phyloP scores from a whole-genome alignment of 2,888 invertebrate genomes.

The Xestoiulus laeticollis region DNA sequence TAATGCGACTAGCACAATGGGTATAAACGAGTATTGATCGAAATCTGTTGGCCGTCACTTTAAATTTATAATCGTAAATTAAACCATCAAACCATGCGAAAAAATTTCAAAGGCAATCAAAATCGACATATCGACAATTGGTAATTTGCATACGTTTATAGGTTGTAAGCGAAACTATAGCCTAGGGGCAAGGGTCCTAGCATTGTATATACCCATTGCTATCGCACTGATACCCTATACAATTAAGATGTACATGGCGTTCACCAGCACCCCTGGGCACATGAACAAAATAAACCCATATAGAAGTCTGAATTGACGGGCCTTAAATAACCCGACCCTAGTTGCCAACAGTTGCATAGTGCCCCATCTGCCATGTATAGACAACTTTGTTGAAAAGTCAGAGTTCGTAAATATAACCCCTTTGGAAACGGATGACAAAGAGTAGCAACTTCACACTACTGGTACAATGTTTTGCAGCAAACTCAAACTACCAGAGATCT shows the following conservation, averaged over 20 bases:
- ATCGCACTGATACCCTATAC: neutral
- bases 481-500: neutral
- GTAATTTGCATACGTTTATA: neutral
- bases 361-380: neutral
- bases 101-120: neutral
- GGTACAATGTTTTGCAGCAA: neutral
- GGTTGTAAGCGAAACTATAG: too few species aligned
- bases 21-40: neutral
- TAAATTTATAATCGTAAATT: neutral
- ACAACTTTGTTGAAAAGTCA: neutral
- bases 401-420: neutral
- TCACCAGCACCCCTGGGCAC: neutral
- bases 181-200: neutral
- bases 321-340: neutral
- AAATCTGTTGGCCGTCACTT: neutral
- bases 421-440: neutral
- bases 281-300: neutral
- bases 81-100: neutral
- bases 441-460: neutral
- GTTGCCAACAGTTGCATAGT: neutral
- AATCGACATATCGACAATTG: neutral
- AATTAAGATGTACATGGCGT: neutral
- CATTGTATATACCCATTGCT: neutral
- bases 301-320: neutral
- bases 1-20: neutral